Conservation (phyloP, 2,797 vertebrate species). For the Eupleurogrammus muticus region DNA sequence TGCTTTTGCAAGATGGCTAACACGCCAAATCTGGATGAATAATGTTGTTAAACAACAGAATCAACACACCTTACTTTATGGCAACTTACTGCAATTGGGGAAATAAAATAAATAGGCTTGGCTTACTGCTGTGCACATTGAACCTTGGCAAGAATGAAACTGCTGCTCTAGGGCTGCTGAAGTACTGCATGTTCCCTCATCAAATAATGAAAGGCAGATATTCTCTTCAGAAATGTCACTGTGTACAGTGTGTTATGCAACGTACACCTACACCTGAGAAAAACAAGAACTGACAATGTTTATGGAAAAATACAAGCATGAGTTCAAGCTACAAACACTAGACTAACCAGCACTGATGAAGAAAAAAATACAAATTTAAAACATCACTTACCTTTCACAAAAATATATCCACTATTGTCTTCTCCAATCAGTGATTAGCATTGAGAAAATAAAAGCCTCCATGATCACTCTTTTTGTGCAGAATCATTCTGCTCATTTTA, state of each 20-base stretch:
- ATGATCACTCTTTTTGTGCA: slow-evolving; percentile 43
- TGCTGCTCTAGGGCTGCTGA: slow-evolving; percentile 23
- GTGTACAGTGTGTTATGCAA: slow-evolving; percentile 21
- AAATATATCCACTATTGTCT: slow-evolving; percentile 11
- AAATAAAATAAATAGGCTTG: slow-evolving; percentile 24
- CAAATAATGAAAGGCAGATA: slow-evolving; percentile 23
- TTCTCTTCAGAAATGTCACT: slow-evolving; percentile 21
- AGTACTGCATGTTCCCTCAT: slow-evolving; percentile 26
- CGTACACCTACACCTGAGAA: slow-evolving; percentile 16
- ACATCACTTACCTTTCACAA: slow-evolving; percentile 25
- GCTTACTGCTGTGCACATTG: slow-evolving; percentile 51
- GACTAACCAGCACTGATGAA: background rate
- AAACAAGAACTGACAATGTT: slow-evolving; percentile 38
- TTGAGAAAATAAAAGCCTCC: slow-evolving; percentile 28
- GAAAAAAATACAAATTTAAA: background rate
- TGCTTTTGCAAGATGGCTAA: slow-evolving; percentile 4
- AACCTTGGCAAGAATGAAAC: slow-evolving; percentile 35
- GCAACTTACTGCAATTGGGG: slow-evolving; percentile 12
- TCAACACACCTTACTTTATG: slow-evolving; percentile 20
- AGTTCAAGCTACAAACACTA: slow-evolving; percentile 3
- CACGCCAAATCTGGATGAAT: slow-evolving; percentile 26
- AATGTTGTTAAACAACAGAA: slow-evolving; percentile 38
- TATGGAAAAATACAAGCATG: slow-evolving; percentile 36
- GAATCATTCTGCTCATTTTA: slow-evolving; percentile 51
- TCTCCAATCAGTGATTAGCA: slow-evolving; percentile 30